Evolutionary conservation across 2,113 vertebrate species (phyloP), one percentile per base, ranked within the genome.

Genomic region (Otolemur garnettii): DNA sequence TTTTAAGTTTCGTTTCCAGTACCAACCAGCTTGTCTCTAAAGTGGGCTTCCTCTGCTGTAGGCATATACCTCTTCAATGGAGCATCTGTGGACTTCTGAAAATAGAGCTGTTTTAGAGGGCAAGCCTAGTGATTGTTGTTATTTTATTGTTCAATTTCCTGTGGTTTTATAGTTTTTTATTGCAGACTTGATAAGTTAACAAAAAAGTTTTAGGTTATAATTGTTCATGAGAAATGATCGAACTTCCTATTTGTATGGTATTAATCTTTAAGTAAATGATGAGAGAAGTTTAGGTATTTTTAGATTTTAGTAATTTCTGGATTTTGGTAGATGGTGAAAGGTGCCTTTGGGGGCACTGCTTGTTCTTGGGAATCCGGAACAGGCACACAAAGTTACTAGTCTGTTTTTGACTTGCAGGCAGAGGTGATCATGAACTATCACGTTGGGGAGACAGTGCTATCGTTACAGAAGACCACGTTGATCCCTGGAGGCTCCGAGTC

Each of bases 381-480:
- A 87, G 42, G 57, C 18, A 30, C 26, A 8, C 19, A 69, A 1
- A 28, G n/a, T 81, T 87, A 64, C 6, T 87, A 57, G 4, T 80
- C 64, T 94, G 60, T 96, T 90, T 30, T 96, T 96, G 26, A 42
- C 89, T 96, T 98, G 0, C 98, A 99, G 99, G 99, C 99, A 28
- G 99, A 99, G 95, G 99, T 99, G 88, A 99, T 99, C 19, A 98
- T 99, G 97, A 99, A 99, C 97, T 99, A 99, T 69, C 99, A 99
- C 0, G 99, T 99, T 3, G 99, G 99, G 62, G 99, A 99, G 98
- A 99, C 99, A 0, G 99, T 99, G 72, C 98, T 99, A 33, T 99
- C 99, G 0, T 98, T 99, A 21, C 99, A 99, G 98, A 99, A 99
- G 98, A 99, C 99, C 84, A 99, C 99, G 0, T 98, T 99, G 78